Percentiles rank a stretch among this genome's conserved stretches.
These are phyloP conservation scores for Cryptus armator DNA, from an alignment of 2,888 invertebrate species.

Conservation along the genomic window DNA sequence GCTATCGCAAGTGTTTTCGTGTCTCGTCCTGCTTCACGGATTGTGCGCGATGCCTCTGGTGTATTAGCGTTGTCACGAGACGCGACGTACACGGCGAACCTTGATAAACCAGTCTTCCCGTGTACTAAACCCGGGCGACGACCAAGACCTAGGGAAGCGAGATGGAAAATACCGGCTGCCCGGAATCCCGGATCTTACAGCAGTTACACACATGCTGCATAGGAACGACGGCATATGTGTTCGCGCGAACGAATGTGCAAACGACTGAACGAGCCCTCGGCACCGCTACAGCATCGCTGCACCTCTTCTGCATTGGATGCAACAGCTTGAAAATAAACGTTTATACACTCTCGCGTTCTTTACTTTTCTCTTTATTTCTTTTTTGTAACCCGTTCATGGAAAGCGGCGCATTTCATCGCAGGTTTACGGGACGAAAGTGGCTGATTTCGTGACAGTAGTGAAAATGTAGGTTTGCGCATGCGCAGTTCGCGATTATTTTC, in stretches of 20 bases:
- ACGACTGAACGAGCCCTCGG: conserved; percentile 52
- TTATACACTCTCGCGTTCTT: neutral
- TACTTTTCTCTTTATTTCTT: too few relatives aligned
- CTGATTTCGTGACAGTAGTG: too few relatives aligned
- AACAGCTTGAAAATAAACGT: conserved; percentile 19
- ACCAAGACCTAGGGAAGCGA: conserved; percentile 68
- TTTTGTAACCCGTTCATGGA: too few relatives aligned
- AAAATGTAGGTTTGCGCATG: too few relatives aligned
- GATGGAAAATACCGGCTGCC: conserved; percentile 63
- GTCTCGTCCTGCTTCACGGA: neutral
- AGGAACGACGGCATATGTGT: conserved; percentile 32
- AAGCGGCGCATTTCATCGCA: too few relatives aligned
- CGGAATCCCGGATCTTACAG: conserved; percentile 70
- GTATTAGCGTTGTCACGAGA: conserved; percentile 62
- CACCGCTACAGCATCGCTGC: conserved; percentile 29
- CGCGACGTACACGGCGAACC: conserved; percentile 55
- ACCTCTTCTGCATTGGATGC: conserved; percentile 38
- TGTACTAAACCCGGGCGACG: conserved; percentile 64
- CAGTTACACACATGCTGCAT: conserved; percentile 13
- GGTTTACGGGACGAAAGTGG: too few relatives aligned
- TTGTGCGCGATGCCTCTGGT: conserved; percentile 23
- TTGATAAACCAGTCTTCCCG: conserved; percentile 75
- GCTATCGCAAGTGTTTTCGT: conserved; percentile 40
- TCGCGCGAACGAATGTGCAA: conserved; percentile 41
- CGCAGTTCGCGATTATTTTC: too few relatives aligned